Percentiles rank a stretch among this genome's conserved stretches.
phyloP scores from a whole-genome alignment of 2,888 invertebrate species.

The Drosophila meridionalis region DNA sequence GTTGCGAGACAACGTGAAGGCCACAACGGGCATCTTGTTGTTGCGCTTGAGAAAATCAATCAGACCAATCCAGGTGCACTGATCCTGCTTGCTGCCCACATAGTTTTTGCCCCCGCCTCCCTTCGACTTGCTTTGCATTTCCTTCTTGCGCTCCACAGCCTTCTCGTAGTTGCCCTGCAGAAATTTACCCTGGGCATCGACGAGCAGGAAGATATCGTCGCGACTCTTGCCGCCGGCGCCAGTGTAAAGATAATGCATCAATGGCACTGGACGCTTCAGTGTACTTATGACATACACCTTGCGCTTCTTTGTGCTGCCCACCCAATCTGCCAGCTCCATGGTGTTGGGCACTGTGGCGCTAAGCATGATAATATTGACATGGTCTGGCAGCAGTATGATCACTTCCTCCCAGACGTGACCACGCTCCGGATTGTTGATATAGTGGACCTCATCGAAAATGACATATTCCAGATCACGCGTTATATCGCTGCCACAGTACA shows the following conservation, averaged over 20 bases:
- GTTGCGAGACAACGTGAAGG: slow-evolving; percentile 94
- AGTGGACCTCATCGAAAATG: slow-evolving; percentile 99
- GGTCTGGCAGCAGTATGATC: slow-evolving; percentile 96
- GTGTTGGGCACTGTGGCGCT: slow-evolving; percentile 99
- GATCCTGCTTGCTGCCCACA: slow-evolving; percentile 89
- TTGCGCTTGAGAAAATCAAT: slow-evolving; percentile 92
- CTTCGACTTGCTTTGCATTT: slow-evolving; percentile 74
- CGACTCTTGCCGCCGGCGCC: slow-evolving; percentile 88
- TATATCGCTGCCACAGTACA: slow-evolving; percentile 97
- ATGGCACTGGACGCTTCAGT: slow-evolving; percentile 95
- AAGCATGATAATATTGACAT: slow-evolving; percentile 97
- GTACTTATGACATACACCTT: slow-evolving; percentile 98
- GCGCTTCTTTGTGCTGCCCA: slow-evolving; percentile 93
- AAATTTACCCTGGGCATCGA: slow-evolving; percentile 91
- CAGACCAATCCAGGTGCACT: slow-evolving; percentile 92
- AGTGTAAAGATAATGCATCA: slow-evolving; percentile 97
- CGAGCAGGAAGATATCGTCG: slow-evolving; percentile 91
- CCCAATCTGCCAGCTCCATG: slow-evolving; percentile 97
- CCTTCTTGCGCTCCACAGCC: slow-evolving; percentile 86
- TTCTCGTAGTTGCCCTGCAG: slow-evolving; percentile 88
- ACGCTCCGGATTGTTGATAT: slow-evolving; percentile 98
- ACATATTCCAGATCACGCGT: slow-evolving; percentile 99
- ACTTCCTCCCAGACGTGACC: slow-evolving; percentile 99
- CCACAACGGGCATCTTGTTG: slow-evolving; percentile 96
- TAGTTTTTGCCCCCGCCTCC: slow-evolving; percentile 44